Evolutionary conservation across 2,113 vertebrate species (phyloP).

Genomic region (Serilophus lunatus): DNA sequence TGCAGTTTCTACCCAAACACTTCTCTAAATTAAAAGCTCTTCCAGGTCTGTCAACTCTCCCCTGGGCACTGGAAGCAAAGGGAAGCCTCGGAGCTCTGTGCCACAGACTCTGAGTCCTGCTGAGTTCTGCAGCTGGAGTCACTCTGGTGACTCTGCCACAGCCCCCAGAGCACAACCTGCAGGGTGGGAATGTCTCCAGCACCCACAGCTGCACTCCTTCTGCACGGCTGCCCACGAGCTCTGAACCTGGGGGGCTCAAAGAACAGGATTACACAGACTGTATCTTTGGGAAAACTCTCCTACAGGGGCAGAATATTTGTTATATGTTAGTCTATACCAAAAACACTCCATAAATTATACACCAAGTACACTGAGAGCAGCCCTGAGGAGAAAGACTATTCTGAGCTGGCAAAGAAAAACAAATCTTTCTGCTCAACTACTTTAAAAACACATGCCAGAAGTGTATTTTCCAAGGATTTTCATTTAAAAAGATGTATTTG

Average conservation of each 20-base stretch:
- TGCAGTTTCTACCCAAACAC: not conserved
- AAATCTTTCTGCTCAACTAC: not conserved
- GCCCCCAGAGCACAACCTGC: not conserved
- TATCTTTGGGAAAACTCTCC: not conserved
- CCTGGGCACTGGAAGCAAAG: not conserved
- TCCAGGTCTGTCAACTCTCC: not conserved
- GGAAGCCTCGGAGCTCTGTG: not conserved
- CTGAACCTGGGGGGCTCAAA: not conserved
- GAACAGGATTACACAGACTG: not conserved
- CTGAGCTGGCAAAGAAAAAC: not conserved
- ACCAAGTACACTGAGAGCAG: not conserved
- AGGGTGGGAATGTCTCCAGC: not conserved
- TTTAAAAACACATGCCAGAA: not conserved
- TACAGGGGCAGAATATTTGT: not conserved
- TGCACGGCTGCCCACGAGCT: not conserved
- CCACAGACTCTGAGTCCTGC: not conserved
- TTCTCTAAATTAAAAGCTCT: not conserved
- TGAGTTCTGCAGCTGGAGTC: conserved; percentile 10
- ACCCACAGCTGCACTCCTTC: not conserved
- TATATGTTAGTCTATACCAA: not conserved
- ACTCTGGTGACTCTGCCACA: not conserved
- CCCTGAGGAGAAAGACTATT: not conserved
- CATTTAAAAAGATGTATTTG: not conserved
- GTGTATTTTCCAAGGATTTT: not conserved
- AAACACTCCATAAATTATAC: not conserved